Base-by-base conservation (phyloP, 2,888 invertebrate species). In the Meghimatium bilineatum region DNA sequence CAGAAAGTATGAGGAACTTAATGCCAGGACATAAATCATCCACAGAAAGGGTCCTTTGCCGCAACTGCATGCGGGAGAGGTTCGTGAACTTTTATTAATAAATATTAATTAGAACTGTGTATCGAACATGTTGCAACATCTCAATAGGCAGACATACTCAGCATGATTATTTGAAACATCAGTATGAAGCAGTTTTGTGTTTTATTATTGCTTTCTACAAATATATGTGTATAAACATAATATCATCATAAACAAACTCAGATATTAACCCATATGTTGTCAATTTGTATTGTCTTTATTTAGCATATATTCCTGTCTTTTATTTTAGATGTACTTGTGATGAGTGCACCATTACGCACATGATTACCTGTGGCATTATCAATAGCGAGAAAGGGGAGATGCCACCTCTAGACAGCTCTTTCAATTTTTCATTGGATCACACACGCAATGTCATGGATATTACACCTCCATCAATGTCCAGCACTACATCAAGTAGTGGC, bases 301-400 rank as follows among this genome's bases (percentile, higher is more conserved):
- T n/a, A n/a, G n/a, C n/a, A n/a, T n/a, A n/a, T n/a, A 23, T 63
- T 63, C 3, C n/a, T 32, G 0, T 77, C 49, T 80, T 63, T 20
- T 29, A 84, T 86, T 88, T 67, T 86, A 93, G 93, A 83, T 94
- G 93, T 89, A 92, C 94, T 1, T 94, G 93, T 91, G 93, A 94
- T 88, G 94, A 94, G 87, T 93, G 93, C 88, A 92, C 92, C 52
- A 92, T 93, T 74, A 92, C 92, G 14, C 93, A 93, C 85, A 91
- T 93, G 91, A 93, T 94, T 77, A 93, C 93, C 8, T 94, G 93
- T 90, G 93, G 93, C 52, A 91, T 93, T 72, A 92, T 93, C 79
- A 91, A 91, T 82, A 93, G 92, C 26, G 93, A 93, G 56, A 91
- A 91, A 67, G 88, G 91, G 69, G 89, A 90, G 69, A 90, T 83